These are phyloP conservation scores for Pachyseris speciosa DNA, from an alignment of 64 coral and sea anemone genomes.

Conservation along the genomic window DNA sequence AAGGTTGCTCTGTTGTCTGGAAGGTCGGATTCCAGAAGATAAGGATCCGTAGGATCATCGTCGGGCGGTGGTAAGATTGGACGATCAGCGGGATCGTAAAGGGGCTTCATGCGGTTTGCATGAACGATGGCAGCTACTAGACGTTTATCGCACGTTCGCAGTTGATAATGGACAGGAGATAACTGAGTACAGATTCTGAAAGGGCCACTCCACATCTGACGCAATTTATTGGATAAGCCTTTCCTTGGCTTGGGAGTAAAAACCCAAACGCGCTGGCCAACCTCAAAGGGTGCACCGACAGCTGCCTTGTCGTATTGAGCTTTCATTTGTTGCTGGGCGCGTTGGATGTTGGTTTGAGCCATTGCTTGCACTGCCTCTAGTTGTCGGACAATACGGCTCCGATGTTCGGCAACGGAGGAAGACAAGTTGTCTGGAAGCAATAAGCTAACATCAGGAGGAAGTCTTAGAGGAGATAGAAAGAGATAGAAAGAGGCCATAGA, in stretches of 20 bases:
- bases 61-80: background rate
- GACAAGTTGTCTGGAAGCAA: background rate
- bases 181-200: background rate
- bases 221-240: background rate
- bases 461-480: too few relatives aligned
- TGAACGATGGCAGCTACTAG: background rate
- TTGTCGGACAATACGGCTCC: background rate
- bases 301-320: background rate
- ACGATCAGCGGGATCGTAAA: constrained; percentile 10
- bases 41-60: background rate
- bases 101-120: background rate
- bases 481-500: constrained; percentile 19
- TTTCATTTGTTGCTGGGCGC: constrained; percentile 35
- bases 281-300: background rate
- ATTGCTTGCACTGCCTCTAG: background rate
- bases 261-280: constrained; percentile 8
- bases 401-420: background rate
- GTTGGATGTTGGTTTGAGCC: background rate
- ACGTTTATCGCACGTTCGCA: constrained; percentile 17
- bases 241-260: background rate
- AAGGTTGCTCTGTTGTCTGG: background rate
- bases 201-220: background rate
- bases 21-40: background rate
- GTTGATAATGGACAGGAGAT: background rate
- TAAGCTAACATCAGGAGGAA: background rate